Conservation (phyloP, 2,113 vertebrate genomes). For the Papio anubis region DNA sequence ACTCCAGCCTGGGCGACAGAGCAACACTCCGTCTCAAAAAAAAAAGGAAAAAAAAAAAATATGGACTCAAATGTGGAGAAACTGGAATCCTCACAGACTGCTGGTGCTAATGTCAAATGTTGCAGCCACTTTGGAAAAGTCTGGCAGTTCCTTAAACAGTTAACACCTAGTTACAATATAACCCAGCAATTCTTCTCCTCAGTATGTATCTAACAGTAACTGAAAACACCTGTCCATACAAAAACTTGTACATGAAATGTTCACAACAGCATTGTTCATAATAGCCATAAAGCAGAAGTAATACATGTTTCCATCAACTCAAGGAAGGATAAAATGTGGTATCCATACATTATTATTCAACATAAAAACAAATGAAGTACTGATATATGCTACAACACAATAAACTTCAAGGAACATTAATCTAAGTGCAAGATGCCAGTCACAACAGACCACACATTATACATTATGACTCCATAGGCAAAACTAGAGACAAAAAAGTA, state of each 20-base stretch:
- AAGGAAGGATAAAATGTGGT: not conserved
- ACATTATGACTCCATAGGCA: not conserved
- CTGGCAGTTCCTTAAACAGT: not conserved
- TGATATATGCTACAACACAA: not conserved
- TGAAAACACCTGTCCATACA: not conserved
- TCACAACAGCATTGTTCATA: not conserved
- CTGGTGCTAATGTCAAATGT: not conserved
- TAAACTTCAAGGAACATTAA: conserved; percentile 1
- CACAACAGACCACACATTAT: not conserved
- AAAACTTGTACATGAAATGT: not conserved
- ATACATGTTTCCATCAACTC: not conserved
- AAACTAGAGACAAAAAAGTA: not conserved
- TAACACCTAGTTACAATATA: not conserved
- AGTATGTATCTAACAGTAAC: not conserved
- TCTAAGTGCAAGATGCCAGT: not conserved
- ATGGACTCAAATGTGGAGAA: not conserved
- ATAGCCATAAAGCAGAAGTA: conserved; percentile 22
- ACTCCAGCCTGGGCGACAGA: no score
- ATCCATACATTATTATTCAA: not conserved
- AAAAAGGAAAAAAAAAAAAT: not conserved
- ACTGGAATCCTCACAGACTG: not conserved
- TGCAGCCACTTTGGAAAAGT: not conserved
- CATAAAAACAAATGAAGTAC: not conserved
- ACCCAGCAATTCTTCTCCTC: conserved; percentile 7
- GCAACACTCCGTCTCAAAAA: not conserved